phyloP scores from a whole-genome alignment of 1,140 invertebrate genomes.

The Brachionus manjavacas region DNA sequence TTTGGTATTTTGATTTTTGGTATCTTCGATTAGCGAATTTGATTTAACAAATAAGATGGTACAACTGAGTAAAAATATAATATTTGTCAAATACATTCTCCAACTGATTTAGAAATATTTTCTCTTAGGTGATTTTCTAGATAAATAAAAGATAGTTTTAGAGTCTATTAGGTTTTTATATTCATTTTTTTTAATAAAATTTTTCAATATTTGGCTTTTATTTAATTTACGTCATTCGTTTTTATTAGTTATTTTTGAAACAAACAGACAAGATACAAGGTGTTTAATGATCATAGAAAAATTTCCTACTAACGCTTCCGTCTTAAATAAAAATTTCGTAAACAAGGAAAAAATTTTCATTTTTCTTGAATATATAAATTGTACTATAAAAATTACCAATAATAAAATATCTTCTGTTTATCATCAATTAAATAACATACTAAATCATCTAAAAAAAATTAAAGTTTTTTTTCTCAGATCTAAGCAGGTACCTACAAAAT shows the following conservation, averaged over 20 bases:
- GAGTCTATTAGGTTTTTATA: background rate
- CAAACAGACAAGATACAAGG: background rate
- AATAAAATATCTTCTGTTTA: too few relatives aligned
- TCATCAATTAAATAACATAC: too few relatives aligned
- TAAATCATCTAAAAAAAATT: too few relatives aligned
- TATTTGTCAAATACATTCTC: constrained; percentile 16
- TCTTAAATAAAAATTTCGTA: background rate
- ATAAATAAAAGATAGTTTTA: background rate
- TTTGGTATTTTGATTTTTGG: background rate
- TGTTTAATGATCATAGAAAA: background rate
- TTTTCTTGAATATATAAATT: too few relatives aligned
- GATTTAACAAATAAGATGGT: background rate
- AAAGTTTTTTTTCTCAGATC: too few relatives aligned
- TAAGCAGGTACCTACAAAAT: too few relatives aligned
- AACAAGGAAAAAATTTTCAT: too few relatives aligned
- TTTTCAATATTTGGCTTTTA: background rate
- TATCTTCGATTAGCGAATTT: background rate
- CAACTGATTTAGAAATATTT: background rate
- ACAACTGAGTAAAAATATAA: background rate
- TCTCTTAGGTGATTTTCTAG: background rate
- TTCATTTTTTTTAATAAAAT: background rate
- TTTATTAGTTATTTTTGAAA: background rate
- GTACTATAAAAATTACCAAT: too few relatives aligned
- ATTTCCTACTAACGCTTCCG: background rate
- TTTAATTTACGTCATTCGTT: background rate